phyloP scores from a whole-genome alignment of 2,797 vertebrate genomes.

The Dallia pectoralis region DNA sequence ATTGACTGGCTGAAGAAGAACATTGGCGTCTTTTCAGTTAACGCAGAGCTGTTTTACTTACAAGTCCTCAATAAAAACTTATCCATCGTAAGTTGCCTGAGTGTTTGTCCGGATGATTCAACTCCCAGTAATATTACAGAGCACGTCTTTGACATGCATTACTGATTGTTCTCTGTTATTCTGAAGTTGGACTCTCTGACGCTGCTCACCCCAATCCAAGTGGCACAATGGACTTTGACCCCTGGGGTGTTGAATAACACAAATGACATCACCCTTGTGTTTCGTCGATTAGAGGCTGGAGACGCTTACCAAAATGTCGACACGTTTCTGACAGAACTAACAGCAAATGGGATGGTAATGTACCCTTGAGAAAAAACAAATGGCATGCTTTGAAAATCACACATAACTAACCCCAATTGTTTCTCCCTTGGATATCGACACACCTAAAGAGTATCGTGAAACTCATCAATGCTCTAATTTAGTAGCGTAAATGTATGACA shows the following conservation, averaged over 20 bases:
- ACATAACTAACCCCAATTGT: background rate
- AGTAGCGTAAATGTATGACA: background rate
- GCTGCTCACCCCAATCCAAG: too few relatives aligned
- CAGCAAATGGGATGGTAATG: constrained; percentile 30
- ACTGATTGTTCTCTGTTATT: too few relatives aligned
- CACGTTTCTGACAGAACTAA: constrained; percentile 40
- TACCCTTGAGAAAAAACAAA: background rate
- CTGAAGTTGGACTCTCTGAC: too few relatives aligned
- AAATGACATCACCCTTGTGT: too few relatives aligned
- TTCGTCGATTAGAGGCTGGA: constrained; percentile 43
- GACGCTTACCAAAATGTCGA: constrained; percentile 47
- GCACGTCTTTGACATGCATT: too few relatives aligned
- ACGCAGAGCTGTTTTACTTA: too few relatives aligned
- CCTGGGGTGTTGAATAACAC: too few relatives aligned
- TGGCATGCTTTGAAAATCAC: background rate
- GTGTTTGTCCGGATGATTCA: too few relatives aligned
- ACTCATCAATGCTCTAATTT: background rate
- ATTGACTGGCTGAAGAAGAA: constrained; percentile 42
- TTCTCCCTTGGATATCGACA: background rate
- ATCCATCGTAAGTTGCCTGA: too few relatives aligned
- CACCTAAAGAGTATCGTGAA: background rate
- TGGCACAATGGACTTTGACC: too few relatives aligned
- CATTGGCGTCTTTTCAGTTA: constrained; percentile 13
- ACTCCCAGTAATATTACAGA: constrained; percentile 21
- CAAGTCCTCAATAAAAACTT: constrained; percentile 31